Evolutionary conservation across 2,888 invertebrate species (phyloP), one percentile per base, ranked within the genome.

Genomic region (Drosophila robusta): DNA sequence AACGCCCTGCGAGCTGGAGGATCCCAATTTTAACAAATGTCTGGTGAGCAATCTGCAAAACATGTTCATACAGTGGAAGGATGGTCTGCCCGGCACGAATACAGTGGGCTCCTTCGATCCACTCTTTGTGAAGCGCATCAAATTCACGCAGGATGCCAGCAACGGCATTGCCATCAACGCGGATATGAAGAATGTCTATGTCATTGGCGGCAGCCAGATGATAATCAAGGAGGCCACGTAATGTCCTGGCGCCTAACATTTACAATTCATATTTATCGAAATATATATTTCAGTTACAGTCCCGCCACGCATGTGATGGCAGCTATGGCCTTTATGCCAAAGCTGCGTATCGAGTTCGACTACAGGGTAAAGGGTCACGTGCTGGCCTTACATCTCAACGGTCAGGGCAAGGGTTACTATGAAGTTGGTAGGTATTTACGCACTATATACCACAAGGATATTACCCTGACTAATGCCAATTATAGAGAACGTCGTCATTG

Each of bases 291-390:
- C 22, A 86, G 86, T 7, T 80, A 63, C 46, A 68, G 81, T 70
- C 62, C 56, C 18, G 7, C 68, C 0, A 45, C 56, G 5, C 47
- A 75, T 50, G 44, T 71, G 16, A 61, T 62, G 4, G 72, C 41
- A 34, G 58, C 51, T 11, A 0, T 69, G 90, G 92, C 95, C 2
- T 90, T 92, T 29, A 91, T 95, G 8, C 95, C 95, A 3, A 94
- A 94, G 88, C 91, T 95, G 78, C 93, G 94, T 74, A 94, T 95
- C 65, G 95, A 95, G 79, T 95, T 95, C 45, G 93, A 94, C 4
- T 95, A 95, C 81, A 94, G 94, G 72, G 91, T 95, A 24, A 93
- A 94, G 79, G 95, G 95, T 46, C 93, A 94, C 87, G 94, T 95
- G 81, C 90, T 95, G 54, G 91, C 95, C n/a, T 94, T 95, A 62